Evolutionary conservation across 2,888 invertebrate species (phyloP), one percentile per base, ranked within the genome.

Genomic region (Palloptera scutellata): DNA sequence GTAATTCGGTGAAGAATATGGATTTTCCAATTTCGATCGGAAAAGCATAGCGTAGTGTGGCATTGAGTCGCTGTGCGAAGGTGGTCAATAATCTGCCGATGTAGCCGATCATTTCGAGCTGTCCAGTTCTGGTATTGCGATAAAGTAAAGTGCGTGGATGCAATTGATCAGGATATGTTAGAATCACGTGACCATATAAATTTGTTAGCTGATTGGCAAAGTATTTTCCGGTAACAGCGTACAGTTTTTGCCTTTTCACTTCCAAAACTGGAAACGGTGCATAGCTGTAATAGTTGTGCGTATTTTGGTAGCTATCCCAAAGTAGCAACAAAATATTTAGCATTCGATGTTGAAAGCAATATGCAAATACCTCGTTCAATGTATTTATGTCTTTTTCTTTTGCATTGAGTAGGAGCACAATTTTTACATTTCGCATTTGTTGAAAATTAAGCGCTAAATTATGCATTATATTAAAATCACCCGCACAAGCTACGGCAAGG

Each of bases 181-280:
- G 13, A 1, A 64, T 52, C 3, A 19, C 10, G 1, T 41, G 19
- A 11, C 64, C 64, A 13, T 57, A 11, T 61, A 66, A 61, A 42
- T 66, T 42, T 2, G 2, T 30, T 51, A 66, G 61, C 42, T 66
- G 66, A 17, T 61, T 53, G 1, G 48, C 61, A 30, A 61, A 66
- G 40, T 30, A 52, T 52, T 52, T 19, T 15, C 15, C 15, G 19
- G 13, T n/a, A 52, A 10, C n/a, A 0, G 4, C 57, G n/a, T 12
- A 11, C 20, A 57, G 20, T 12, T 20, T 10, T 12, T 13, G 30
- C 10, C 4, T 57, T 57, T 30, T 30, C 13, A 57, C 19, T 8
- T 20, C 10, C 11, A 57, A 19, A 10, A 20, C 12, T 4, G 57
- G 57, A 57, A 57, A 57, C 4, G 57, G 20, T 20, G 11, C 19